Conservation (phyloP, 2,113 vertebrate genomes). For the Seriola dumerili region DNA sequence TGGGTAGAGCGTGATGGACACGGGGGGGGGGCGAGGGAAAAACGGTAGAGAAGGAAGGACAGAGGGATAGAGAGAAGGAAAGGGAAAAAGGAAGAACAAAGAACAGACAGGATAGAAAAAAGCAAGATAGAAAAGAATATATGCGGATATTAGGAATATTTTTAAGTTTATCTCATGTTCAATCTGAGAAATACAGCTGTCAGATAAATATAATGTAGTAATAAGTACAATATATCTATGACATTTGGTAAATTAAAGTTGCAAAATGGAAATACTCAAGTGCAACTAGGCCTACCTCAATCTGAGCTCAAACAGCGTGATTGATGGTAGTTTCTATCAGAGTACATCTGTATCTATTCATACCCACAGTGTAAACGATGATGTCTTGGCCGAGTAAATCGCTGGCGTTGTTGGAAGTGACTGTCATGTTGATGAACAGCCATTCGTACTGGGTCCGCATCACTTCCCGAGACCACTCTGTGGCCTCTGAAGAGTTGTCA, state of each 20-base stretch:
- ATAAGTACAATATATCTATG: too few species aligned
- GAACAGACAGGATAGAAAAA: too few species aligned
- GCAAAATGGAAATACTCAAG: too few species aligned
- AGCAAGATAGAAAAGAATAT: too few species aligned
- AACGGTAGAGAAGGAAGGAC: not conserved
- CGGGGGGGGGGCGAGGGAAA: too few species aligned
- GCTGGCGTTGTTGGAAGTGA: constrained; percentile 21
- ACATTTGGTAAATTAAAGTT: too few species aligned
- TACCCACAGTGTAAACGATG: constrained; percentile 64
- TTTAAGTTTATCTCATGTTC: not conserved
- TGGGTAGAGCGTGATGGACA: not conserved
- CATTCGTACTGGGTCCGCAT: constrained; percentile 71
- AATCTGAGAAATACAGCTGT: not conserved
- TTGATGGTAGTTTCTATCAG: not conserved
- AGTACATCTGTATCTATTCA: not conserved
- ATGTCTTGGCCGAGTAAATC: constrained; percentile 10
- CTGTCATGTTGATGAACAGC: constrained; percentile 61
- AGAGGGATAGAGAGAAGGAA: not conserved
- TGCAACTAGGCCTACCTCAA: too few species aligned
- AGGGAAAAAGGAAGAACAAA: not conserved
- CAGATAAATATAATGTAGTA: too few species aligned
- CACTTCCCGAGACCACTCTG: constrained; percentile 48
- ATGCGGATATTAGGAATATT: too few species aligned
- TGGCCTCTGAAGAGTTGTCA: constrained; percentile 66
- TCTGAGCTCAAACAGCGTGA: too few species aligned